Evolutionary conservation across 1,140 invertebrate genomes (phyloP), one percentile per base, ranked within the genome.

Genomic region (Thalassaphorura encarpata): DNA sequence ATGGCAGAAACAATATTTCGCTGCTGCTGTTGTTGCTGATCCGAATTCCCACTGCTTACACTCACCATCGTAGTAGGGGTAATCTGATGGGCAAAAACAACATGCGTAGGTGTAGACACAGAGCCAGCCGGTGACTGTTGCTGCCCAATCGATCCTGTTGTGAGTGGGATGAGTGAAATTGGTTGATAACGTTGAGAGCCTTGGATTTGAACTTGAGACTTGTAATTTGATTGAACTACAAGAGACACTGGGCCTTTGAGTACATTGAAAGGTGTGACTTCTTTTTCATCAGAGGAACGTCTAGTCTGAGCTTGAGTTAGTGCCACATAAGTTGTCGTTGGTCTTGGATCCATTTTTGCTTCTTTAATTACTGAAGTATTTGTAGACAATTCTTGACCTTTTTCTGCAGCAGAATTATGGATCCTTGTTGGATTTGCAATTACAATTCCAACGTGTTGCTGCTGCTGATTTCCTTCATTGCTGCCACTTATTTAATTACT

Each of bases 81-180:
- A 18, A 64, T 57, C 21, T 58, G 58, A 51, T 61, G 59, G 28
- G 61, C 61, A 21, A 63, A 28, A 16, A 63, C 61, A 8, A 63
- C 28, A 16, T 63, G 61, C 21, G 56, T 52, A 18, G 27, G 43
- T 2, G 45, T 24, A 3, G 56, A 49, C 31, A 39, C 58, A 29
- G 24, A 39, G 1, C 52, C 47, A 27, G 49, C 48, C 3, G 46
- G 26, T 41, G 58, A 56, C n/a, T 58, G 27, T n/a, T n/a, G n/a
- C n/a, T n/a, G n/a, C n/a, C n/a, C n/a, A n/a, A n/a, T n/a, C n/a
- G n/a, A n/a, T 42, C 45, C 19, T 13, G 56, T 55, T 52, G 56
- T 52, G 19, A 58, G 41, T 29, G 56, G 56, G n/a, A 59, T 63
- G 39, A 62, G 49, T 8, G 60, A 58, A 54, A 62, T 58, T 42